These are phyloP conservation scores for Chalcis sispes DNA, from an alignment of 2,888 invertebrate species.

Conservation along the genomic window DNA sequence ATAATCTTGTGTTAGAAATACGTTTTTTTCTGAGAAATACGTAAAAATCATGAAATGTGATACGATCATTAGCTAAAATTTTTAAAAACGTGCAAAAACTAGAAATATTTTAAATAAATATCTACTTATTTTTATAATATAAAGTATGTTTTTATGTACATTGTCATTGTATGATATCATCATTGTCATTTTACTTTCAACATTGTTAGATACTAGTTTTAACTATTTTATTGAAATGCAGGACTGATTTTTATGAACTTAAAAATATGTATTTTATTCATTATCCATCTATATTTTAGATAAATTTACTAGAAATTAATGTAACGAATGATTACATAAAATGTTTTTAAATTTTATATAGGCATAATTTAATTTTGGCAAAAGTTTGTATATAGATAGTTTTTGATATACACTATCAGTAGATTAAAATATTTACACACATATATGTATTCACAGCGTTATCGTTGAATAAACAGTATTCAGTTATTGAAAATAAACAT, in stretches of 20 bases:
- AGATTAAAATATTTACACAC: neutral
- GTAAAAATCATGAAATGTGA: slow-evolving; percentile 22
- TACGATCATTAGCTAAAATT: slow-evolving; percentile 5
- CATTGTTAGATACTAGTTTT: slow-evolving; percentile 1
- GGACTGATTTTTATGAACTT: slow-evolving; percentile 16
- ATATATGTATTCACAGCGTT: neutral
- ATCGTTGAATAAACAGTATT: slow-evolving; percentile 27
- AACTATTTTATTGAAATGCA: slow-evolving; percentile 17
- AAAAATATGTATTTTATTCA: neutral
- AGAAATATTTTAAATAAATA: neutral
- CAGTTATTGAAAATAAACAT: neutral
- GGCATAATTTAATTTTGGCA: neutral
- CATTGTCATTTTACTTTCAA: slow-evolving; percentile 20
- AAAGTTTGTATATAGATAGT: neutral
- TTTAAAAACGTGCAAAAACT: slow-evolving; percentile 1
- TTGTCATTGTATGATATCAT: slow-evolving; percentile 43
- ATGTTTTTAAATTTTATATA: slow-evolving; percentile 6
- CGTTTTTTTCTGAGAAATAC: neutral
- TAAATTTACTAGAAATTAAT: neutral
- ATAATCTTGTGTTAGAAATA: too few relatives aligned
- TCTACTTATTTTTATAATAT: slow-evolving; percentile 24
- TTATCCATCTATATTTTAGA: slow-evolving; percentile 5
- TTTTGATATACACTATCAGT: neutral
- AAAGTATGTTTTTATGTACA: neutral
- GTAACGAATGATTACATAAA: neutral